A percentile compares a stretch with the other conserved stretches of the same genome.
Evolutionary conservation across 2,797 vertebrate genomes (phyloP).

Genomic region (Balearica regulorum): DNA sequence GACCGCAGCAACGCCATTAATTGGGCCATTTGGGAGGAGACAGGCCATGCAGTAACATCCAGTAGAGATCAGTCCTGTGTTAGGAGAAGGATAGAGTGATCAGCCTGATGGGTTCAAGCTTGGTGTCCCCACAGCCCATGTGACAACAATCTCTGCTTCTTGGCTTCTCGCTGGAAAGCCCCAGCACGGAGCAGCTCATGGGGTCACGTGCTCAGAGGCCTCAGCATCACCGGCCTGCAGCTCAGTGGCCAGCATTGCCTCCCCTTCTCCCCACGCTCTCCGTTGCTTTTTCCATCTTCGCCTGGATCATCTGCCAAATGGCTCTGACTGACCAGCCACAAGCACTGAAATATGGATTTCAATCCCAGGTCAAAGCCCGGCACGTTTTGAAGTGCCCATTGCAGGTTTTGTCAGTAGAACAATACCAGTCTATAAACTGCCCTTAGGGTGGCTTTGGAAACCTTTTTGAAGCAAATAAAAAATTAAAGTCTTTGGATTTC

Average conservation of each 20-base stretch:
- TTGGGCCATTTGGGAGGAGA: not conserved
- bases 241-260: not conserved
- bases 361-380: not conserved
- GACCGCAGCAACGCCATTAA: not conserved
- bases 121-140: not conserved
- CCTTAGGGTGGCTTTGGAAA: not conserved
- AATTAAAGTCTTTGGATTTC: not conserved
- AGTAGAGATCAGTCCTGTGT: accelerated
- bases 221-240: not conserved
- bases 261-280: not conserved
- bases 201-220: accelerated
- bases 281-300: not conserved
- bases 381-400: not conserved
- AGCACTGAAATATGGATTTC: not conserved
- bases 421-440: not conserved
- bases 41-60: not conserved
- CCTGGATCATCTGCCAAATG: not conserved
- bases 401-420: not conserved
- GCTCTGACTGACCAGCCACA: not conserved
- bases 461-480: not conserved
- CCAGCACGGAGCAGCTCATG: not conserved
- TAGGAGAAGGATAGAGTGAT: not conserved
- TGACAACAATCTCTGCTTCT: not conserved
- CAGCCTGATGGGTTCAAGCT: accelerated
- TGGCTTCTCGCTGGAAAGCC: not conserved